phyloP scores from a whole-genome alignment of 2,888 invertebrate genomes.

The Ennomos fuscantarius region DNA sequence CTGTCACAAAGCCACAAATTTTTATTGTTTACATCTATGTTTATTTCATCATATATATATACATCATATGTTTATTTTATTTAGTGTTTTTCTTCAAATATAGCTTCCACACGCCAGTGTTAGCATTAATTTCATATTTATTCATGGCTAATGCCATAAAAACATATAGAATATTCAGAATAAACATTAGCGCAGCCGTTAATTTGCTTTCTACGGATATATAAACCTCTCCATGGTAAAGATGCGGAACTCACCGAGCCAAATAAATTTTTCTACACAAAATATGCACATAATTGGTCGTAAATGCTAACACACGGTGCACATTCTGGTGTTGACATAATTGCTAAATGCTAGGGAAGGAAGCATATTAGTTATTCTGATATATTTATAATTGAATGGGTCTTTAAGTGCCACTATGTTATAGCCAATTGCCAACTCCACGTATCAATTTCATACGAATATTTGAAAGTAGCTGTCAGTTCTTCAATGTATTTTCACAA shows the following conservation, averaged over 20 bases:
- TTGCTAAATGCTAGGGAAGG: conserved; percentile 13
- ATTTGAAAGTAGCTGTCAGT: too few species aligned
- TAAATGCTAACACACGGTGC: conserved; percentile 6
- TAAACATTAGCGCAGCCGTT: conserved; percentile 5
- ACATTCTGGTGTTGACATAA: conserved; percentile 13
- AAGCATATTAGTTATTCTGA: conserved; percentile 5
- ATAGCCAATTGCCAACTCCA: too few species aligned
- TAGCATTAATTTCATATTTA: conserved; percentile 14
- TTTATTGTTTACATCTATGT: too few species aligned
- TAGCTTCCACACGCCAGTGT: not conserved
- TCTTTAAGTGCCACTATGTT: too few species aligned
- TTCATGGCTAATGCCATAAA: conserved; percentile 1
- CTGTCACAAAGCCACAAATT: not conserved
- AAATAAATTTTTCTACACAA: conserved; percentile 21
- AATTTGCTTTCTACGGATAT: conserved; percentile 14
- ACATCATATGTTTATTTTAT: not conserved
- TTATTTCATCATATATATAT: too few species aligned
- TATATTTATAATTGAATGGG: conserved; percentile 13
- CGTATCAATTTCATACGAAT: conserved; percentile 3
- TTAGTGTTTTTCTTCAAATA: not conserved
- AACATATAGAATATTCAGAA: not conserved
- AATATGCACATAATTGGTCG: conserved; percentile 27
- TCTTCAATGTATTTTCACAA: too few species aligned
- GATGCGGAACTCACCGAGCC: not conserved
- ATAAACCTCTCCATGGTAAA: not conserved